phyloP scores from a whole-genome alignment of 2,797 vertebrate species.

The Molossus alvarezi region DNA sequence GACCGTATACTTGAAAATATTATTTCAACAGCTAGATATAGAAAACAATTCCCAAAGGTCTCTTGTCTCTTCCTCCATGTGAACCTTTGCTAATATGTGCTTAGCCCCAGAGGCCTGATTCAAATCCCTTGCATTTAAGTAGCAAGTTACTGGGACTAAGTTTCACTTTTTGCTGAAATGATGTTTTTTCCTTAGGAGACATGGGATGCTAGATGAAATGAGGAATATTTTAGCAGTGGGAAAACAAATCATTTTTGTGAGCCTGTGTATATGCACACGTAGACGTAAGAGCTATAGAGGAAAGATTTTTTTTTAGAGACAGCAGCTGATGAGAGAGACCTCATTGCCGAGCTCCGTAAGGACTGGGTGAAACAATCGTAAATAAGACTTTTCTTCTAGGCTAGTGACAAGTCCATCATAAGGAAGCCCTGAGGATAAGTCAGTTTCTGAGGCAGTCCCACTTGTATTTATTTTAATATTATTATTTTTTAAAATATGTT shows the following conservation, averaged over 20 bases:
- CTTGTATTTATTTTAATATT: not conserved
- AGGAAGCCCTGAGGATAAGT: not conserved
- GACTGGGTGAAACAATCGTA: not conserved
- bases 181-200: not conserved
- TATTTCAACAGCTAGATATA: not conserved
- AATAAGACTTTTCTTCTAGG: not conserved
- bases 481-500: too few relatives aligned
- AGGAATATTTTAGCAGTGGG: constrained; percentile 16
- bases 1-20: constrained; percentile 68
- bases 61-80: not conserved
- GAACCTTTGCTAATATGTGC: constrained; percentile 64
- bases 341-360: not conserved
- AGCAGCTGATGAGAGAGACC: not conserved
- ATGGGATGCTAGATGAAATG: not conserved
- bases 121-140: constrained; percentile 67
- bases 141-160: constrained; percentile 37
- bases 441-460: not conserved
- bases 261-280: not conserved
- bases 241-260: not conserved
- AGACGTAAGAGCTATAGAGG: not conserved
- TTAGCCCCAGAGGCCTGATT: constrained; percentile 31
- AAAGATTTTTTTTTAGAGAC: not conserved
- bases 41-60: constrained; percentile 48
- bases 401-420: not conserved
- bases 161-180: constrained; percentile 53